These are phyloP conservation scores for Thryonomys swinderianus DNA, from an alignment of 2,113 vertebrate genomes.

Conservation along the genomic window DNA sequence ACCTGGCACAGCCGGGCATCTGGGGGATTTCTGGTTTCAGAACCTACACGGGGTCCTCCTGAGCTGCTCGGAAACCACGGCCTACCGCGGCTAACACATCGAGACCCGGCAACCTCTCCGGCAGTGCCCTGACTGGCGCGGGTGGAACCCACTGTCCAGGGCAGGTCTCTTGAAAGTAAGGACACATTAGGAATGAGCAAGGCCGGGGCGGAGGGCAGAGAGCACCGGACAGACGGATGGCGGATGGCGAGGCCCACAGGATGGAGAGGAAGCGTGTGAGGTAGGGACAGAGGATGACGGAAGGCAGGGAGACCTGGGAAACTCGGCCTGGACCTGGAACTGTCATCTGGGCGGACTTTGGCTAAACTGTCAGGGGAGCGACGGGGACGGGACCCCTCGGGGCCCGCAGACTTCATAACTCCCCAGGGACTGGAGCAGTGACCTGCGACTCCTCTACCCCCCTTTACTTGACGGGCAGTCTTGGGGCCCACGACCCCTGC, in stretches of 20 bases:
- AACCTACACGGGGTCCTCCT: background rate
- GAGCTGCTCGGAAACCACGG: no score
- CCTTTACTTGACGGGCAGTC: background rate
- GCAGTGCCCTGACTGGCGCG: background rate
- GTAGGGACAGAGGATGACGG: no score
- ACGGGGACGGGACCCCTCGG: background rate
- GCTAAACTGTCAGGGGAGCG: background rate
- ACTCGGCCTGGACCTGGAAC: background rate
- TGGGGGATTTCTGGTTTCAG: background rate
- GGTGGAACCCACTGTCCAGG: background rate
- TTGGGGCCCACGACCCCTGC: background rate
- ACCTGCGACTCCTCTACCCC: no score
- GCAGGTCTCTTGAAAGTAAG: background rate
- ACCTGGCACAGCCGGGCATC: background rate
- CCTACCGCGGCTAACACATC: background rate
- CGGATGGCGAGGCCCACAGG: background rate
- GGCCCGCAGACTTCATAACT: background rate
- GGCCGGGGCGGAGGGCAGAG: no score
- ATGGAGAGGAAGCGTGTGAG: no score
- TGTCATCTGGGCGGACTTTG: background rate
- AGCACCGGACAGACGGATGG: background rate
- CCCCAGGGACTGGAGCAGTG: background rate
- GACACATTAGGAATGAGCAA: background rate
- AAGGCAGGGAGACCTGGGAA: background rate
- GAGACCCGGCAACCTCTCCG: background rate